These are phyloP conservation scores for Yponomeuta evonymella DNA, from an alignment of 2,888 invertebrate species.

Conservation along the genomic window DNA sequence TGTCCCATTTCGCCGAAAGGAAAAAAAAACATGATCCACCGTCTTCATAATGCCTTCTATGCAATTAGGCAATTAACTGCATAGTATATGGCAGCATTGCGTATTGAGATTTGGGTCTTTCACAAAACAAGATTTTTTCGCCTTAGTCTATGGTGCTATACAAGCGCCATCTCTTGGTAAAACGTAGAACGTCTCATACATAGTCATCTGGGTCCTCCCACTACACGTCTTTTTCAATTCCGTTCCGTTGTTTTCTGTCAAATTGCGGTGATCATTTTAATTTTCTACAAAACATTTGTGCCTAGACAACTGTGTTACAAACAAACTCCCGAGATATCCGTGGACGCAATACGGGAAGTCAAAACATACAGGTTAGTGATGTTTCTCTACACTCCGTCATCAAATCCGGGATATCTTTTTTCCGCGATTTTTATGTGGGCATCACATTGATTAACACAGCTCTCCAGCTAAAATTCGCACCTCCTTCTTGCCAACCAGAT, in stretches of 20 bases:
- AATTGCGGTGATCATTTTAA: constrained; percentile 49
- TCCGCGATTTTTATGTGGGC: constrained; percentile 27
- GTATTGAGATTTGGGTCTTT: background rate
- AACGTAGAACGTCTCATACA: constrained; percentile 24
- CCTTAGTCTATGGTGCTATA: constrained; percentile 42
- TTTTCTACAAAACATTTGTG: constrained; percentile 38
- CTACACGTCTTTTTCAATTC: constrained; percentile 61
- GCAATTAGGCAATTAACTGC: background rate
- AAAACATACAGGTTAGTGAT: constrained; percentile 48
- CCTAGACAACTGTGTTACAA: constrained; percentile 44
- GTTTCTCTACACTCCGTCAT: constrained; percentile 34
- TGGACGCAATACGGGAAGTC: constrained; percentile 32
- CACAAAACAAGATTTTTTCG: constrained; percentile 16
- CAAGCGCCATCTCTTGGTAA: constrained; percentile 53
- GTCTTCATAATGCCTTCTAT: no score
- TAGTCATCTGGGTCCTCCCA: constrained; percentile 26
- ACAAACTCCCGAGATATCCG: constrained; percentile 24
- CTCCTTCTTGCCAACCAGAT: background rate
- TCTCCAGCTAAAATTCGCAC: background rate
- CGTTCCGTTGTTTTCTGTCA: constrained; percentile 65
- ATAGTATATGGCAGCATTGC: background rate
- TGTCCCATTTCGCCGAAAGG: no score
- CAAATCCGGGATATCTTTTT: constrained; percentile 45
- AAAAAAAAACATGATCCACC: no score
- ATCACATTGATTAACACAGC: constrained; percentile 20